Evolutionary conservation across 2,113 vertebrate species (phyloP), one percentile per base, ranked within the genome.

Genomic region (Colossoma macropomum): DNA sequence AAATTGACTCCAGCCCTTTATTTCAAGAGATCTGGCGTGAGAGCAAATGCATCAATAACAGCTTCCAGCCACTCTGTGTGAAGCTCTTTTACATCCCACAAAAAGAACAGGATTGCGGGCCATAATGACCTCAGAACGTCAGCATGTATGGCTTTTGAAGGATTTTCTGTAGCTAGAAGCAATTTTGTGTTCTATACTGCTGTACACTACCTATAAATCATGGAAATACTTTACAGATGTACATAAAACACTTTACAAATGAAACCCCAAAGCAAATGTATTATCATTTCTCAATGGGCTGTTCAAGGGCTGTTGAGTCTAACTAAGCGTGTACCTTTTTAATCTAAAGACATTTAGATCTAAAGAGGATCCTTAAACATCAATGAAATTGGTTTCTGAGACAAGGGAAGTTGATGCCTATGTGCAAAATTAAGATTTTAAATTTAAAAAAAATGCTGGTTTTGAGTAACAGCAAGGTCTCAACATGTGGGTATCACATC

Each of bases 1-100:
- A 84, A 87, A 84, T 87, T 87, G 82, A 84, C 82, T 87, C 56
- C 11, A 60, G 85, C 62, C 79, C 70, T 84, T 81, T 81, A 81
- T 84, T 81, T 87, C 66, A 84, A 81, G 82, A 84, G 79, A 78
- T 59, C 83, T 87, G 82, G 82, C 73, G 25, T 52, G 85, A 84
- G 75, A 65, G 68, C 30, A 66, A n/a, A 66, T 25, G 45, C 85
- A 81, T 87, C 82, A 84, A 81, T 87, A 87, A 87, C 80, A 85
- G 75, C 70, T 81, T 69, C 54, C 76, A 82, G 75, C 63, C 68
- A 68, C 63, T 70, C 70, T 56, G 69, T 59, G 52, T 77, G 70
- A 63, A 84, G 54, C 79, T 71, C 52, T 85, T 85, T 65, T 56
- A 81, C 66, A 79, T 87, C 59, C 56, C 60, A 62, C 74, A 83